Evolutionary conservation across 2,888 invertebrate genomes (phyloP).

Genomic region (Punctoribates punctum): DNA sequence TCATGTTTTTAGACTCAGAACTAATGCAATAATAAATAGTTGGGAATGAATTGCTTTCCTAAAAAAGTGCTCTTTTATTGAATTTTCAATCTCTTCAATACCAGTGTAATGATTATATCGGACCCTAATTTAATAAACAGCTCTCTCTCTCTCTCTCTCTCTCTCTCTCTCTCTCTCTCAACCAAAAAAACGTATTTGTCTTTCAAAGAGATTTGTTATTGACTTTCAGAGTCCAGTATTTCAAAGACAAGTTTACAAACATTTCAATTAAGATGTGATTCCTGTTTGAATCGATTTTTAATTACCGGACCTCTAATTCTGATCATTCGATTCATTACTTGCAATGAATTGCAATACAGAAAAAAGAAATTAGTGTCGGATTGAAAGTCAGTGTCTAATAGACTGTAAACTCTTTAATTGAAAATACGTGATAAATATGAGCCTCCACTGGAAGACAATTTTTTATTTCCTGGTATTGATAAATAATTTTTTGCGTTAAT

Average conservation of each 20-base stretch:
- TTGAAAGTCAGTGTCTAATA: constrained; percentile 1
- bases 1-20: not conserved
- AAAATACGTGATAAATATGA: constrained; percentile 1
- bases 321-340: not conserved
- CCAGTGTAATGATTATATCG: constrained; percentile 4
- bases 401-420: not conserved
- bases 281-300: constrained; percentile 4
- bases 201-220: not conserved
- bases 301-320: not conserved
- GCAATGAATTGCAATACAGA: not conserved
- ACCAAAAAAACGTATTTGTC: too few species aligned
- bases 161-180: not conserved
- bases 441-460: not conserved
- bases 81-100: constrained; percentile 1
- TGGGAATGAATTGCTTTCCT: not conserved
- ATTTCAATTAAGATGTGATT: not conserved
- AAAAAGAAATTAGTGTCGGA: not conserved
- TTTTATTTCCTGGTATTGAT: constrained; percentile 20
- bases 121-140: not conserved
- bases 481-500: not conserved
- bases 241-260: not conserved
- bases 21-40: constrained; percentile 16
- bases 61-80: not conserved
- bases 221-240: not conserved
- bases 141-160: not conserved